phyloP scores from a whole-genome alignment of 2,888 invertebrate species.

The Polia nebulosa region DNA sequence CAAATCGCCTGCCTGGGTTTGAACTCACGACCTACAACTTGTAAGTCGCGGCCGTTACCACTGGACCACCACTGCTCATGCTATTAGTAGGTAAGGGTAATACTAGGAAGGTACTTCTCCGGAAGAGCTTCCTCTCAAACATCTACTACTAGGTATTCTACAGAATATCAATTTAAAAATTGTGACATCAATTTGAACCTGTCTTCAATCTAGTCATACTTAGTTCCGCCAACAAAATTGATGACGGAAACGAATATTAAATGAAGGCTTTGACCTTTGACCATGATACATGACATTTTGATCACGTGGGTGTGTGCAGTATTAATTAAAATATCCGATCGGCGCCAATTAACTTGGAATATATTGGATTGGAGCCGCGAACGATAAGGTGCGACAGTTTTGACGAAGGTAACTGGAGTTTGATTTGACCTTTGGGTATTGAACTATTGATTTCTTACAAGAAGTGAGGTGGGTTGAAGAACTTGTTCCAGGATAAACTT shows the following conservation, averaged over 20 bases:
- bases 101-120: background rate
- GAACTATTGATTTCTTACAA: slow-evolving; percentile 4
- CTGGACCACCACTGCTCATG: too few species aligned
- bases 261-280: slow-evolving; percentile 56
- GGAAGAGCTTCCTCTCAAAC: background rate
- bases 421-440: slow-evolving; percentile 8
- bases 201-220: slow-evolving; percentile 6
- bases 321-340: slow-evolving; percentile 29
- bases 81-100: too few species aligned
- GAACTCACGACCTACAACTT: too few species aligned
- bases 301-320: slow-evolving; percentile 10
- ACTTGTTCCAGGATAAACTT: background rate
- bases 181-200: background rate
- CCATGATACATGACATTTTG: slow-evolving; percentile 55
- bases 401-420: background rate
- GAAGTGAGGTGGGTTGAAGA: background rate
- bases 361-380: slow-evolving; percentile 28
- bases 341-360: slow-evolving; percentile 17
- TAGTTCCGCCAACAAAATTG: slow-evolving; percentile 4
- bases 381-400: slow-evolving; percentile 6
- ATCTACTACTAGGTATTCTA: background rate
- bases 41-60: too few species aligned
- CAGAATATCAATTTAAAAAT: background rate
- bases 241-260: slow-evolving; percentile 38
- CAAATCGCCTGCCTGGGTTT: too few species aligned